Conservation (phyloP, 2,113 vertebrate species). For the Lonchura striata region DNA sequence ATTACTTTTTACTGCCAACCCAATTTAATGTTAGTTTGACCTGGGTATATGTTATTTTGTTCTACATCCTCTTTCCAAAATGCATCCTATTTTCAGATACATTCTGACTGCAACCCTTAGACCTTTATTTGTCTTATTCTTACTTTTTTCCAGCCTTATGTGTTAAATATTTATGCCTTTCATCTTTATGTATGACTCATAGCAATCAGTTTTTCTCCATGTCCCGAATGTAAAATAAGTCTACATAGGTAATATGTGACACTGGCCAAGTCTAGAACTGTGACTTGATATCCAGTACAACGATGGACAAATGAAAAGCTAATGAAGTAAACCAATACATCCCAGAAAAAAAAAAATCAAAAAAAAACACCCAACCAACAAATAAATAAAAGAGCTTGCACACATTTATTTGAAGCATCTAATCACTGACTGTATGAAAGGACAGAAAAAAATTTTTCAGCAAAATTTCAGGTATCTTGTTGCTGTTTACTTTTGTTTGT, state of each 20-base stretch:
- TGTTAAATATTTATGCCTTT: conserved; percentile 52
- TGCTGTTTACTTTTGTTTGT: not conserved
- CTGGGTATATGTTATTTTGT: not conserved
- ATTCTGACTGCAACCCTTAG: not conserved
- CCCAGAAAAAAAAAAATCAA: not conserved
- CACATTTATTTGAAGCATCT: not conserved
- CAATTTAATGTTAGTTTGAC: not conserved
- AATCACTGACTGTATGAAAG: not conserved
- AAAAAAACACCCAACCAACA: not conserved
- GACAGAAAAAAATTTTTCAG: not conserved
- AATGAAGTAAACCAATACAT: not conserved
- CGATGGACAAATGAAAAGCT: not conserved
- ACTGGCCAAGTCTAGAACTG: not conserved
- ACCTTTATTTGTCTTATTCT: conserved; percentile 26
- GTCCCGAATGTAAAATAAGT: conserved; percentile 7
- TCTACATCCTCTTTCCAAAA: not conserved
- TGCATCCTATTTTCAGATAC: not conserved
- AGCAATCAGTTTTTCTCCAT: not conserved
- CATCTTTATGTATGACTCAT: not conserved
- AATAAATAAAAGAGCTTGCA: not conserved
- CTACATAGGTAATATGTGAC: not conserved
- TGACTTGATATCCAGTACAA: not conserved
- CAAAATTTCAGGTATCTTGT: not conserved
- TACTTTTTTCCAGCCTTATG: not conserved
- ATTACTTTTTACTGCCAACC: not conserved